Evolutionary conservation across 1,140 invertebrate species (phyloP).

Genomic region (Drosophila micromelanica): DNA sequence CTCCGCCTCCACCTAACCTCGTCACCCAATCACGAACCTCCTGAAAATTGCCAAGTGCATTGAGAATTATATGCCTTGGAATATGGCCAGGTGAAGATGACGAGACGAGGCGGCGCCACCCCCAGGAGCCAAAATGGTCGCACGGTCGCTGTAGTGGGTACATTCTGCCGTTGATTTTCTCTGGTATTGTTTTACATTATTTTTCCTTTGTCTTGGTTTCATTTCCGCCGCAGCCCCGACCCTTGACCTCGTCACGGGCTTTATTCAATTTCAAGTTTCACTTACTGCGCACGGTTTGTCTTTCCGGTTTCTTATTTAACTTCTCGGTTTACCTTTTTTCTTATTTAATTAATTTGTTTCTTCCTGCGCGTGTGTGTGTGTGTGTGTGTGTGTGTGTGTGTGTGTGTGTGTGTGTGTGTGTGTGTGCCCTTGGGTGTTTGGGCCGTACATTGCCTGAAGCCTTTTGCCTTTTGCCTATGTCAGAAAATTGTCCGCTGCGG

Average conservation of each 20-base stretch:
- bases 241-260: constrained; percentile 39
- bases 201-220: constrained; percentile 56
- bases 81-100: constrained; percentile 2
- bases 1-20: neutral
- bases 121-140: neutral
- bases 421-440: constrained; percentile 16
- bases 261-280: constrained; percentile 82
- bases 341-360: constrained; percentile 79
- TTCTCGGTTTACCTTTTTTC: constrained; percentile 81
- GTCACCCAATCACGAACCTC: too few relatives aligned
- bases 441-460: constrained; percentile 49
- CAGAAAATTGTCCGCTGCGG: constrained; percentile 58
- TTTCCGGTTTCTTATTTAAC: constrained; percentile 80
- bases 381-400: constrained; percentile 16
- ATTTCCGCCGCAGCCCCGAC: constrained; percentile 9
- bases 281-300: constrained; percentile 71
- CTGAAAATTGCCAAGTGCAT: constrained; percentile 53
- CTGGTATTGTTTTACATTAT: constrained; percentile 69
- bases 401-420: constrained; percentile 26
- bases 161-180: constrained; percentile 28
- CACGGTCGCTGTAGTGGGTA: constrained; percentile 6
- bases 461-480: constrained; percentile 63
- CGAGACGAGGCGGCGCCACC: neutral
- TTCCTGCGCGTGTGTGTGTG: constrained; percentile 12
- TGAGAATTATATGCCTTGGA: constrained; percentile 29